Evolutionary conservation across 2,888 invertebrate species (phyloP), one percentile per base, ranked within the genome.

Genomic region (Thelaira solivaga): DNA sequence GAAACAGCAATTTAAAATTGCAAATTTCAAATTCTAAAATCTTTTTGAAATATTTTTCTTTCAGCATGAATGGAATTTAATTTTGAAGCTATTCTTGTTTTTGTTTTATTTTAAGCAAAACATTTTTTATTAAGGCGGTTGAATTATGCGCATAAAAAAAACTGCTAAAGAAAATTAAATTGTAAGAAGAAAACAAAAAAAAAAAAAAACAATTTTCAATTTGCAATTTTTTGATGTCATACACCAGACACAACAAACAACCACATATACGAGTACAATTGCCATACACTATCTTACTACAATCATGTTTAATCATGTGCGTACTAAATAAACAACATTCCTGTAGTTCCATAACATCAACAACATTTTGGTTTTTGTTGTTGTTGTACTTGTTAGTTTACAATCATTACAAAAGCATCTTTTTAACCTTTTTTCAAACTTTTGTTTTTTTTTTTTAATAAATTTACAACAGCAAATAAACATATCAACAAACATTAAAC

Each of bases 281-380:
- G 22, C 49, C 16, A 36, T n/a, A 53, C 39, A 24, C 34, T 16
- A 39, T 47, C 64, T 53, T 45, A 57, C 61, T 65, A 74, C 69
- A 74, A 74, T 74, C 47, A 67, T 77, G 73, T 77, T 73, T 26
- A 73, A 68, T 68, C 73, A 65, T 57, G n/a, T 49, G 49, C 36
- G 55, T 62, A 62, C 39, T 16, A 73, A 47, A 36, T 49, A 73
- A 61, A 65, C 69, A 74, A 62, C 74, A 78, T 78, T 78, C 74
- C 59, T n/a, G 34, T 4, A 20, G 18, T 13, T 45, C 29, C n/a
- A 59, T 29, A 67, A 45, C 1, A 45, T 24, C 4, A 45, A 31
- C n/a, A 67, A 26, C 47, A 69, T 74, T n/a, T n/a, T n/a, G n/a
- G n/a, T n/a, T n/a, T n/a, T n/a, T n/a, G 20, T 20, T 31, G 13